These are phyloP conservation scores for Cinara cedri DNA, from an alignment of 2,888 invertebrate genomes.

Conservation along the genomic window DNA sequence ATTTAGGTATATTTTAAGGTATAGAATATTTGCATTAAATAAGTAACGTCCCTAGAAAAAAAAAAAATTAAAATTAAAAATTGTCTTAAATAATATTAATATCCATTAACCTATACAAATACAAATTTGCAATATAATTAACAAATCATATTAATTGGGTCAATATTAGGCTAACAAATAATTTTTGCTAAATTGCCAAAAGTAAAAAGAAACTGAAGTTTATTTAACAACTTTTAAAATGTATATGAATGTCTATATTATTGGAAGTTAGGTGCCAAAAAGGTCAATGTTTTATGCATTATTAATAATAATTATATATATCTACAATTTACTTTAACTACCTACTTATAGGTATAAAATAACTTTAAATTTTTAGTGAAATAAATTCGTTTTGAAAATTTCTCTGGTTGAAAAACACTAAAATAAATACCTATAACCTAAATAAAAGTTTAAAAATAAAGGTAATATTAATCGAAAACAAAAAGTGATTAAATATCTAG, in stretches of 20 bases:
- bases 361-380: too few species aligned
- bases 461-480: too few species aligned
- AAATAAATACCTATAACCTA: too few species aligned
- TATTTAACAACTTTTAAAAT: background rate
- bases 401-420: too few species aligned
- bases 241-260: background rate
- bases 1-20: background rate
- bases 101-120: background rate
- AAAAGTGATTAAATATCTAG: too few species aligned
- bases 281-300: background rate
- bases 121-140: background rate
- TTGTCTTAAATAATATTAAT: too few species aligned
- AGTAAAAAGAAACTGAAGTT: background rate
- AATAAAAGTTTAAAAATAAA: too few species aligned
- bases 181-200: constrained; percentile 46
- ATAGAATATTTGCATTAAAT: too few species aligned
- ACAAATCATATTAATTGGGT: constrained; percentile 14
- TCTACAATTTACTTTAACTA: background rate
- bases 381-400: too few species aligned
- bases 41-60: background rate
- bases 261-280: constrained; percentile 19
- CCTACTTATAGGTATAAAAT: too few species aligned
- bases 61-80: background rate
- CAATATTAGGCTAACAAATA: constrained; percentile 23
- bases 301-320: too few species aligned